Percentiles rank a stretch among this genome's conserved stretches.
Conservation (phyloP, 2,888 invertebrate genomes). For the Poecilobothrus nobilitatus region DNA sequence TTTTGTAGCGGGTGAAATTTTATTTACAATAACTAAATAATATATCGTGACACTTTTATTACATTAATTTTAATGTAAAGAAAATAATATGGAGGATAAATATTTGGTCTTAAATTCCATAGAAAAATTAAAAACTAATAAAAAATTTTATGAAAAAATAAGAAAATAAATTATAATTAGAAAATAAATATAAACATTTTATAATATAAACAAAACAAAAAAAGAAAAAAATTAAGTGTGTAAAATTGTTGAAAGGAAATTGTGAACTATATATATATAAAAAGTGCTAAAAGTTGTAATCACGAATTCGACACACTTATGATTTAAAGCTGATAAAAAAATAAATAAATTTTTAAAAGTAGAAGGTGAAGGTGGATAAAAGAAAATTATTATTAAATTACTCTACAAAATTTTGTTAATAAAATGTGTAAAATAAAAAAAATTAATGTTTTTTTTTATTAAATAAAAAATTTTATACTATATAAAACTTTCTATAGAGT, state of each 20-base stretch:
- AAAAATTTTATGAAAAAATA: not conserved
- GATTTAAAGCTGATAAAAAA: not conserved
- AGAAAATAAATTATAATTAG: not conserved
- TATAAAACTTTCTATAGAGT: no score
- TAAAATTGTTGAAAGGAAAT: not conserved
- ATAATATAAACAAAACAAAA: no score
- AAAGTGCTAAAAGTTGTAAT: not conserved
- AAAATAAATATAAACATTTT: no score
- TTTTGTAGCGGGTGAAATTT: no score
- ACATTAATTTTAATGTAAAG: not conserved
- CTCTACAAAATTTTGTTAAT: no score
- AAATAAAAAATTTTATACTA: no score
- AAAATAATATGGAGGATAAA: not conserved
- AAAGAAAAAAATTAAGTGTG: not conserved
- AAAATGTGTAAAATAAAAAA: no score
- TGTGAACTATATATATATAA: constrained; percentile 2
- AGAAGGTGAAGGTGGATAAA: no score
- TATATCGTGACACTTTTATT: not conserved
- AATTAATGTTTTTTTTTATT: no score
- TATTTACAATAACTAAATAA: no score
- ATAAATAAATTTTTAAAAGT: not conserved
- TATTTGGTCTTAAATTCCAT: not conserved
- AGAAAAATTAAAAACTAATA: not conserved
- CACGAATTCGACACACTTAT: not conserved
- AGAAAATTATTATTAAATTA: no score